These are phyloP conservation scores for Cathartes aura DNA, from an alignment of 2,113 vertebrate species.

Conservation along the genomic window DNA sequence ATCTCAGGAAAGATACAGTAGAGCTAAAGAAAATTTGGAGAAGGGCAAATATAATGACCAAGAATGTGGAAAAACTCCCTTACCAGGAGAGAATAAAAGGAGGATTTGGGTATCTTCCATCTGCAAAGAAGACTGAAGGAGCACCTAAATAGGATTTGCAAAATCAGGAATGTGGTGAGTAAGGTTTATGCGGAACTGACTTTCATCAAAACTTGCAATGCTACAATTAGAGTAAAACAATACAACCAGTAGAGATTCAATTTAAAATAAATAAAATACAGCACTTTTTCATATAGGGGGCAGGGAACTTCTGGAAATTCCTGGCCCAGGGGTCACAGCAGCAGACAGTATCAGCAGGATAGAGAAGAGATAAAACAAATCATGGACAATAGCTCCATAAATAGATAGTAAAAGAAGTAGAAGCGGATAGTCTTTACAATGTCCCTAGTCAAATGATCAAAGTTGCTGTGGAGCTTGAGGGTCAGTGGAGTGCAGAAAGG, in stretches of 20 bases:
- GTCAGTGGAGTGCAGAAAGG: neutral
- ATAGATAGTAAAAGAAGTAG: neutral
- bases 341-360: neutral
- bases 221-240: neutral
- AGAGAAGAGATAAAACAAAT: neutral
- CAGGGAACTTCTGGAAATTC: neutral
- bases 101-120: accelerated
- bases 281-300: accelerated
- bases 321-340: neutral
- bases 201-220: neutral
- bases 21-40: neutral
- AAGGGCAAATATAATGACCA: neutral
- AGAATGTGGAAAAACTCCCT: neutral
- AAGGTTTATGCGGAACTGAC: neutral
- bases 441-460: neutral
- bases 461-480: neutral
- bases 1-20: neutral
- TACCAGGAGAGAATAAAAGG: neutral
- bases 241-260: neutral
- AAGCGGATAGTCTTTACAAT: neutral
- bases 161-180: neutral
- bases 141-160: neutral
- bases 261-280: neutral
- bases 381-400: neutral
- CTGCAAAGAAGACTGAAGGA: neutral